Evolutionary conservation across 2,888 invertebrate species (phyloP), one percentile per base, ranked within the genome.

Genomic region (Octodonta nipae): DNA sequence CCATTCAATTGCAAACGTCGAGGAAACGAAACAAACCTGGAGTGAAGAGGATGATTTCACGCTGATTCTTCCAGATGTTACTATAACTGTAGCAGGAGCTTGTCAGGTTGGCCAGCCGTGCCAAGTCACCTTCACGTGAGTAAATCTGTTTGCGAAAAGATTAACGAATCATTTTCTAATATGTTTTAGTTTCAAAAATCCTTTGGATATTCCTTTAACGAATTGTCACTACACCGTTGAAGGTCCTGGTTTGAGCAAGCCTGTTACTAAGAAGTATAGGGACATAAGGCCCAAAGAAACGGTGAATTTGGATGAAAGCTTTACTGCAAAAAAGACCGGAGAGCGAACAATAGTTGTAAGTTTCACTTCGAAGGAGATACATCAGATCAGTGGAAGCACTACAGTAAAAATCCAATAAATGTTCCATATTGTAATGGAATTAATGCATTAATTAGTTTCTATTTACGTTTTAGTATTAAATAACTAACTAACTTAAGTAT

Each of bases 21-120:
- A 70, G 34, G 84, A 86, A 59, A 86, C 86, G 10, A 75, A 74
- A 36, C 84, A 85, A 57, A 75, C 80, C 2, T 86, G 83, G 79
- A 77, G 80, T 0, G 81, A 78, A 42, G 82, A 84, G 49, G 84
- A 85, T 45, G 82, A 84, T 59, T 83, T 85, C 62, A 76, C 81
- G 56, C 68, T 86, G 4, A 62, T 77, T 14, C 80, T 80, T 50
- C 85, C 86, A 1, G 71, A 65, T 36, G 72, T 84, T 34, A 62
- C 60, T 20, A 68, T 86, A 16, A 70, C 73, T 66, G 83, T 81
- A 11, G 34, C 33, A 6, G 36, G 30, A 8, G 24, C n/a, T 2
- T 36, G 34, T n/a, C 63, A 61, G 46, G 62, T 71, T 33, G 68
- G 67, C 16, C 67, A 69, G 43, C 67, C 68, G 44, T 68, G 67